A percentile compares a stretch with the other conserved stretches of the same genome.
These are phyloP conservation scores for Wiebesia pumilae DNA, from an alignment of 1,140 invertebrate species.

Conservation along the genomic window DNA sequence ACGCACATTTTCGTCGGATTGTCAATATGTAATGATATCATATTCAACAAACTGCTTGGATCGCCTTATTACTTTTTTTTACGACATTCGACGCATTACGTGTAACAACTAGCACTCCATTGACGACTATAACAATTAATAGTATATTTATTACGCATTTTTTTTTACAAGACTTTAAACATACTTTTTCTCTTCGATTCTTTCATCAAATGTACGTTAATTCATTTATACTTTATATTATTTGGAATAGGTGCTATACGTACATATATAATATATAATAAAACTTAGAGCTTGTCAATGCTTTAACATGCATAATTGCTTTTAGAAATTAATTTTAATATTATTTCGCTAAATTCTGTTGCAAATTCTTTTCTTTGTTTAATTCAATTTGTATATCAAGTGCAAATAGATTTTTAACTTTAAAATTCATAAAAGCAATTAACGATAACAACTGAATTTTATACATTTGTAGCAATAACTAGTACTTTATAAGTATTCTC, in stretches of 20 bases:
- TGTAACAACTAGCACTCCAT: slow-evolving; percentile 47
- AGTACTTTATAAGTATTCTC: slow-evolving; percentile 28
- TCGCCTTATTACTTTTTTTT: neutral
- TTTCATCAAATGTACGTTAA: neutral
- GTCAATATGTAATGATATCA: slow-evolving; percentile 52
- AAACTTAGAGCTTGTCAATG: slow-evolving; percentile 38
- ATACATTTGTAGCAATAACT: neutral
- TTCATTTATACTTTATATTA: neutral
- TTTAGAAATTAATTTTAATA: slow-evolving; percentile 37
- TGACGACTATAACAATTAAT: slow-evolving; percentile 49
- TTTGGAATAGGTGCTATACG: slow-evolving; percentile 22
- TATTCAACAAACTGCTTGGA: slow-evolving; percentile 27
- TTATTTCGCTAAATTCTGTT: slow-evolving; percentile 18
- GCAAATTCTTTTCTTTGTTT: neutral
- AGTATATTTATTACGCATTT: slow-evolving; percentile 27
- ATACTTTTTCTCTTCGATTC: no score
- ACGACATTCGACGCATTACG: slow-evolving; percentile 23
- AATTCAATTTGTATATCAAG: neutral
- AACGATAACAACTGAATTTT: neutral
- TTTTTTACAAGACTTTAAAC: neutral
- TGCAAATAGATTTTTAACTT: slow-evolving; percentile 7
- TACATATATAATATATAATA: slow-evolving; percentile 37
- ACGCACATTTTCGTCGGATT: slow-evolving; percentile 39
- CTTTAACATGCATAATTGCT: slow-evolving; percentile 21
- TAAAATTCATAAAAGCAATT: slow-evolving; percentile 33